Conservation (phyloP, 2,113 vertebrate genomes). For the Nansenia antarctica region DNA sequence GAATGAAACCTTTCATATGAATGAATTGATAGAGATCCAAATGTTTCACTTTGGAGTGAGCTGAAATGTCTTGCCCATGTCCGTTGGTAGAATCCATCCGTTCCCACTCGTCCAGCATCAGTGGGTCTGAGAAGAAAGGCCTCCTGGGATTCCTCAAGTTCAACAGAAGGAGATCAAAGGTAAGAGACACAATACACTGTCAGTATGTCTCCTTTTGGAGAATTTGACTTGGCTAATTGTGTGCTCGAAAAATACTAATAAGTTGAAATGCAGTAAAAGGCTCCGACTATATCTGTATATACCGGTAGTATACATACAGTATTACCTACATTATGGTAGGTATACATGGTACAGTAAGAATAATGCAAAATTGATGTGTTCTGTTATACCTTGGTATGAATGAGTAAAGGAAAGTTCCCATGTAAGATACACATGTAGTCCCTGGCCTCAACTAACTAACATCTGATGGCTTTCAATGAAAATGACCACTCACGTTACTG, state of each 20-base stretch:
- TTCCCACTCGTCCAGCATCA: conserved; percentile 74
- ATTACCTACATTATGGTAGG: no score
- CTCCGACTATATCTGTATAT: neutral
- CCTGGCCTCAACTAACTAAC: no score
- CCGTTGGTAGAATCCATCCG: conserved; percentile 73
- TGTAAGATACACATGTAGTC: no score
- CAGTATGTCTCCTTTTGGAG: neutral
- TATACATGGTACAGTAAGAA: no score
- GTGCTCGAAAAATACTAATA: neutral
- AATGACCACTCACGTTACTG: neutral
- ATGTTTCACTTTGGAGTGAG: neutral
- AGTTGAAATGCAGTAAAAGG: neutral
- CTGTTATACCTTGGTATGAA: no score
- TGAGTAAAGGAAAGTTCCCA: no score
- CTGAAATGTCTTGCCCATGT: neutral
- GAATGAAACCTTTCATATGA: no score
- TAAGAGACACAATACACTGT: conserved; percentile 56
- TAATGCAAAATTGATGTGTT: no score
- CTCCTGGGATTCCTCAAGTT: conserved; percentile 87
- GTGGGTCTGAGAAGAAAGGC: conserved; percentile 81
- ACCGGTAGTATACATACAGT: no score
- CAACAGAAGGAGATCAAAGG: conserved; percentile 83
- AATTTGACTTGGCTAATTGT: neutral
- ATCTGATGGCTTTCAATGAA: neutral
- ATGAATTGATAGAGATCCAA: neutral